phyloP scores from a whole-genome alignment of 2,113 vertebrate genomes.

The Psephotus haematonotus region DNA sequence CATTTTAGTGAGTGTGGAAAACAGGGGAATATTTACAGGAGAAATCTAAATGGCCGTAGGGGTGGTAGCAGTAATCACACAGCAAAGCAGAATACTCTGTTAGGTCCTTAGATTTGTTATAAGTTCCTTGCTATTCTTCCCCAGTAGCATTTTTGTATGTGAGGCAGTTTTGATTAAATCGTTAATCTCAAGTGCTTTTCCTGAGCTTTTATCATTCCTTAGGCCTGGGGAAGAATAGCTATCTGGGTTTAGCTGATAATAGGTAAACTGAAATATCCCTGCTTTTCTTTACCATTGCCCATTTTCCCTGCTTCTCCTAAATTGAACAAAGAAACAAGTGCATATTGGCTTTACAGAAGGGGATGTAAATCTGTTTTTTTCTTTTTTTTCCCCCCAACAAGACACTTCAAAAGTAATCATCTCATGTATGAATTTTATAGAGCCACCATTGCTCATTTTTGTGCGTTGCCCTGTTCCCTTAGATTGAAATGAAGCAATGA shows the following conservation, averaged over 20 bases:
- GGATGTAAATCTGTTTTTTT: neutral
- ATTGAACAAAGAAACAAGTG: neutral
- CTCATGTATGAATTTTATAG: conserved; percentile 6
- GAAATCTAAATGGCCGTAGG: neutral
- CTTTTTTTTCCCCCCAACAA: neutral
- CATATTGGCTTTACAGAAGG: neutral
- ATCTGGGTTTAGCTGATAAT: neutral
- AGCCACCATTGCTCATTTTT: neutral
- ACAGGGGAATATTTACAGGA: neutral
- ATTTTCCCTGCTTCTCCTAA: neutral
- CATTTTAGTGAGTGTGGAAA: neutral
- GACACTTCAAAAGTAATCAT: neutral
- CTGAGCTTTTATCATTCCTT: neutral
- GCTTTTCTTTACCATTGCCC: neutral
- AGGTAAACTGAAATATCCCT: neutral
- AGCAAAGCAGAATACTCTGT: neutral
- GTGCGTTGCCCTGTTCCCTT: neutral
- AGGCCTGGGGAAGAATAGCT: neutral
- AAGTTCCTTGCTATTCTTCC: neutral
- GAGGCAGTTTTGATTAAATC: conserved; percentile 14
- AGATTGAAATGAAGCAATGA: conserved; percentile 5
- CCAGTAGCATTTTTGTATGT: neutral
- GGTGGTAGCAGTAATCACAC: neutral
- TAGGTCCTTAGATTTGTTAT: neutral
- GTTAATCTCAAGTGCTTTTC: conserved; percentile 2